Conservation (phyloP, 2,113 vertebrate genomes). For the Leucosticte australis region DNA sequence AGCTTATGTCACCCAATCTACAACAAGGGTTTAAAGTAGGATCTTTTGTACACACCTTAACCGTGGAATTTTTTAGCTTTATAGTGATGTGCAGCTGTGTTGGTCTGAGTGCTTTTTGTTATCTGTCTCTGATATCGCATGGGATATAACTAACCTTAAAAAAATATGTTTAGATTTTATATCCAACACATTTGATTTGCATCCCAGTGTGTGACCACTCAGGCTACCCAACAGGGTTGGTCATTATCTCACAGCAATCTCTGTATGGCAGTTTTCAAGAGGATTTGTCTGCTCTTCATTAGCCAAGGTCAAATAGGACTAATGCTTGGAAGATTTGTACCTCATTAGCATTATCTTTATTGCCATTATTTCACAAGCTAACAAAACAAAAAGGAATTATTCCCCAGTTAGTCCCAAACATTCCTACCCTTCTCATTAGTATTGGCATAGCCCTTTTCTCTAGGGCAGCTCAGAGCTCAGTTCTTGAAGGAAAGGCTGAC, state of each 20-base stretch:
- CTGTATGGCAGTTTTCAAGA: neutral
- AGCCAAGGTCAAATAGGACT: conserved; percentile 57
- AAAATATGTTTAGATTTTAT: neutral
- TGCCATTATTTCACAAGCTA: conserved; percentile 49
- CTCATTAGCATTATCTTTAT: conserved; percentile 59
- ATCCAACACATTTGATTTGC: neutral
- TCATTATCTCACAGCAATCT: neutral
- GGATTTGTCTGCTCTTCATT: neutral
- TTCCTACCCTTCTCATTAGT: conserved; percentile 42
- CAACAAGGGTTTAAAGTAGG: neutral
- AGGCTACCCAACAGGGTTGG: neutral
- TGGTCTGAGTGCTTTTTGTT: neutral
- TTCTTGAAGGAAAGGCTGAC: conserved; percentile 56
- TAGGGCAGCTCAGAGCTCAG: conserved; percentile 30
- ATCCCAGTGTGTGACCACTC: neutral
- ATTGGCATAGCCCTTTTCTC: conserved; percentile 42
- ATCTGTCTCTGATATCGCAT: neutral
- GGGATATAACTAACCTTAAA: neutral
- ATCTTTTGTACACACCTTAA: neutral
- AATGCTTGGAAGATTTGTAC: conserved; percentile 41
- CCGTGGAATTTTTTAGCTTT: neutral
- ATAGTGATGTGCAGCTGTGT: neutral
- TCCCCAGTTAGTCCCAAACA: conserved; percentile 26
- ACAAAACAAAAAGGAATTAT: conserved; percentile 54
- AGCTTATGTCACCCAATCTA: neutral